Conservation (phyloP, 2,113 vertebrate species). For the Puffinus mauretanicus region DNA sequence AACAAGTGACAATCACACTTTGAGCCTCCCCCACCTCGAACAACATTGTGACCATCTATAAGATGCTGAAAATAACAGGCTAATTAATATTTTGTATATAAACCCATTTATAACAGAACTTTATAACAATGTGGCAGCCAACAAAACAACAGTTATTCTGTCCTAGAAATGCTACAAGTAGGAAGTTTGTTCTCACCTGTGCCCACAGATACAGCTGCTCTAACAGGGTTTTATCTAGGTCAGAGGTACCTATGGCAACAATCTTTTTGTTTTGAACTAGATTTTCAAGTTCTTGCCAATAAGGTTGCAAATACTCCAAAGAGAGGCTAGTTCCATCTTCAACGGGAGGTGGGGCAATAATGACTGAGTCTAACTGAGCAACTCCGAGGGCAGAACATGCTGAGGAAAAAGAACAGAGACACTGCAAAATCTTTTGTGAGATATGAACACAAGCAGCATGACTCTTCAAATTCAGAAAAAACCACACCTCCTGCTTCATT, state of each 20-base stretch:
- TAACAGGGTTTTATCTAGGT: slow-evolving; percentile 91
- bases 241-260: slow-evolving; percentile 92
- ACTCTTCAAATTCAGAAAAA: neutral
- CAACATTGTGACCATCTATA: neutral
- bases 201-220: slow-evolving; percentile 96
- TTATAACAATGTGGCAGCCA: neutral
- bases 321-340: slow-evolving; percentile 81
- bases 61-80: neutral
- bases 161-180: neutral
- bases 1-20: neutral
- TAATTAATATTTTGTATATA: neutral
- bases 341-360: slow-evolving; percentile 85
- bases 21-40: neutral
- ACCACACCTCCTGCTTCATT: neutral
- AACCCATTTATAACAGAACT: neutral
- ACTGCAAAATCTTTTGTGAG: neutral
- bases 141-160: neutral
- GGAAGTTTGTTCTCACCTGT: slow-evolving; percentile 78
- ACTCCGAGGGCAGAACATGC: slow-evolving; percentile 88
- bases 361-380: slow-evolving; percentile 93
- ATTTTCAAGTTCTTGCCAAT: slow-evolving; percentile 90
- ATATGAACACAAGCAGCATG: neutral
- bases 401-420: slow-evolving; percentile 50
- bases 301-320: slow-evolving; percentile 88
- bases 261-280: slow-evolving; percentile 87